Conservation (phyloP, 2,797 vertebrate genomes). For the Hyperoplus immaculatus region DNA sequence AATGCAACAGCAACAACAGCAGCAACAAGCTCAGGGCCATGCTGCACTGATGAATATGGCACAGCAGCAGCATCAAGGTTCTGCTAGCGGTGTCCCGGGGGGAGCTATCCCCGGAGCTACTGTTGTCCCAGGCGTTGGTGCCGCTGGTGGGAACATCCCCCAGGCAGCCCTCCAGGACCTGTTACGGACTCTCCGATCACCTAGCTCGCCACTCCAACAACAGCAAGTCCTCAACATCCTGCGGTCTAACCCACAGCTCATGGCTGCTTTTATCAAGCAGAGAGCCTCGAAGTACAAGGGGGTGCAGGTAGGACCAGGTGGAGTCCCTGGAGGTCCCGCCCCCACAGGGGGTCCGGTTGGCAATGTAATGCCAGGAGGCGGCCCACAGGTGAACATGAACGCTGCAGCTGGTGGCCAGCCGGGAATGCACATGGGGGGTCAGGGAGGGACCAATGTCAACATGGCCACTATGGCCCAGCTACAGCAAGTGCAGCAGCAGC, state of each 20-base stretch:
- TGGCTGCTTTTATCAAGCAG: constrained; percentile 98
- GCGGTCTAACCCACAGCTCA: constrained; percentile 94
- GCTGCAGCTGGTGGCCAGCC: constrained; percentile 78
- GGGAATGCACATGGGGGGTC: constrained; percentile 90
- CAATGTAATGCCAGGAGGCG: constrained; percentile 76
- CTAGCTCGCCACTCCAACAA: constrained; percentile 95
- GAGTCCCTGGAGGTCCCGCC: constrained; percentile 68
- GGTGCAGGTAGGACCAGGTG: constrained; percentile 64
- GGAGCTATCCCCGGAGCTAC: constrained; percentile 55
- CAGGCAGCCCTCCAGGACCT: constrained; percentile 96
- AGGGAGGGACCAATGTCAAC: constrained; percentile 82
- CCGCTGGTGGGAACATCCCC: constrained; percentile 85
- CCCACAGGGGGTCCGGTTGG: constrained; percentile 75
- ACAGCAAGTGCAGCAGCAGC: constrained; percentile 84
- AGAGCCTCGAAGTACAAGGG: constrained; percentile 92
- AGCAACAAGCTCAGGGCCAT: constrained; percentile 81
- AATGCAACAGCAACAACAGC: constrained; percentile 66
- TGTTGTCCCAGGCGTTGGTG: constrained; percentile 79
- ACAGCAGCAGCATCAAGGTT: constrained; percentile 71
- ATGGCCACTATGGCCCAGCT: constrained; percentile 81
- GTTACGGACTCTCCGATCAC: constrained; percentile 94
- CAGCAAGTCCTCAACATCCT: constrained; percentile 98
- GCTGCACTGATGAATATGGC: constrained; percentile 78
- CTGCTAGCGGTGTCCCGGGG: constrained; percentile 70
- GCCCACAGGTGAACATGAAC: constrained; percentile 79